Conservation (phyloP, 2,113 vertebrate genomes). For the Strix aluco region DNA sequence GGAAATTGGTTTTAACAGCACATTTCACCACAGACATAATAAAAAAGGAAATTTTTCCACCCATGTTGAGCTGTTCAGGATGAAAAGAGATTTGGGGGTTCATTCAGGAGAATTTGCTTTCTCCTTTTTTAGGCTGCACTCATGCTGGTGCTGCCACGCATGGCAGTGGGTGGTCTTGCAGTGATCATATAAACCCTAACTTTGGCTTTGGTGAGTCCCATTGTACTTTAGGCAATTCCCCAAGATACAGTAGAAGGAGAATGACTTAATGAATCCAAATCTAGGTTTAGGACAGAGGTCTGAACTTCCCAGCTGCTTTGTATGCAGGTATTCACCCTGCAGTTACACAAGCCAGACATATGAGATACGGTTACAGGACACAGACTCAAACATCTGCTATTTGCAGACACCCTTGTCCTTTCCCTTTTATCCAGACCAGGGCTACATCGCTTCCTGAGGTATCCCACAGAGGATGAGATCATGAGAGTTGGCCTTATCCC, state of each 20-base stretch:
- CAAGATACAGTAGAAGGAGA: background rate
- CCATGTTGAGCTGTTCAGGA: background rate
- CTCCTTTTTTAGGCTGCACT: background rate
- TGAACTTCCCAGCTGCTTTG: background rate
- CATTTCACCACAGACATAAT: background rate
- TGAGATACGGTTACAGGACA: background rate
- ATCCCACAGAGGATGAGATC: background rate
- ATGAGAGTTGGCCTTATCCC: background rate
- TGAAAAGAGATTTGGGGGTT: background rate
- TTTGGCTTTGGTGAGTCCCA: background rate
- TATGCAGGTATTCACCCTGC: background rate
- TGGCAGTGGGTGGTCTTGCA: background rate
- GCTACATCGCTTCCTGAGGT: background rate
- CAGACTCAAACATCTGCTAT: background rate
- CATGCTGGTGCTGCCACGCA: rapidly evolving
- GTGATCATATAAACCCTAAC: background rate
- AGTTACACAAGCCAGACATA: background rate
- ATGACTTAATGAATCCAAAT: background rate
- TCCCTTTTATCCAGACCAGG: background rate
- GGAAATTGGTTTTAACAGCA: conserved; percentile 38
- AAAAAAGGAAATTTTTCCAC: background rate
- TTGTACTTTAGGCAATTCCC: background rate
- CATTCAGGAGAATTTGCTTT: background rate
- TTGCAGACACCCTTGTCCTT: background rate
- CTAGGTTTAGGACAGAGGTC: background rate